Evolutionary conservation across 2,113 vertebrate genomes (phyloP).

Genomic region (Entelurus aequoreus): DNA sequence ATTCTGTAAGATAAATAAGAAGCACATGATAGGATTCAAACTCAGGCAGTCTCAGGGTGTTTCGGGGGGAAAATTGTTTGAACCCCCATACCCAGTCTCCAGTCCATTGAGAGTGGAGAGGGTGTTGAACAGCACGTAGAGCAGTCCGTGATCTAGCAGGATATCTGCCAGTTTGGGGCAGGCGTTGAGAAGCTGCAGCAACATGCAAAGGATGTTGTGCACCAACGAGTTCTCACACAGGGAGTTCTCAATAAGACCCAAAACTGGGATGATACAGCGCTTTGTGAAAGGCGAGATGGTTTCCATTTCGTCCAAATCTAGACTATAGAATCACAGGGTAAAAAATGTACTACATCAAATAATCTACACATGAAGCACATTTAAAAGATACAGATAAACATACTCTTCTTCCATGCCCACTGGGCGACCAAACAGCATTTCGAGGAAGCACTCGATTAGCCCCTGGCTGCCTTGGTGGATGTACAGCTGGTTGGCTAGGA

Average conservation of each 20-base stretch:
- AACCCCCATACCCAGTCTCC: constrained; percentile 81
- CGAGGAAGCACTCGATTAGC: constrained; percentile 86
- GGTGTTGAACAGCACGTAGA: constrained; percentile 92
- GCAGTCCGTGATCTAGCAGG: constrained; percentile 91
- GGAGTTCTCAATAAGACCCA: constrained; percentile 94
- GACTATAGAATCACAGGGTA: constrained; percentile 60
- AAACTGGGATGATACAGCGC: constrained; percentile 87
- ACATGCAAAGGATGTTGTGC: constrained; percentile 85
- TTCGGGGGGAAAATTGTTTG: constrained; percentile 21
- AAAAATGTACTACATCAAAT: neutral
- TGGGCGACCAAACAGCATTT: constrained; percentile 86
- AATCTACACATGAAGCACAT: neutral
- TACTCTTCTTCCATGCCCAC: constrained; percentile 92
- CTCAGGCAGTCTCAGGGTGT: neutral
- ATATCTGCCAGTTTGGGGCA: constrained; percentile 94
- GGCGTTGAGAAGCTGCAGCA: constrained; percentile 90
- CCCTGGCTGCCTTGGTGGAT: constrained; percentile 89
- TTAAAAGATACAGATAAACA: constrained; percentile 16
- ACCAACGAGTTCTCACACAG: constrained; percentile 87
- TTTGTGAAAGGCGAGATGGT: constrained; percentile 84
- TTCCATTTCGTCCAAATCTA: constrained; percentile 91
- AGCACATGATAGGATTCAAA: constrained; percentile 13
- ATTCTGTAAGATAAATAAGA: constrained; percentile 71
- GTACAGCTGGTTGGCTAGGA: constrained; percentile 95
- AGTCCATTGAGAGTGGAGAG: constrained; percentile 90